A percentile compares a stretch with the other conserved stretches of the same genome.
Conservation (phyloP, 2,113 vertebrate genomes). For the Chlorodrepanis virens region DNA sequence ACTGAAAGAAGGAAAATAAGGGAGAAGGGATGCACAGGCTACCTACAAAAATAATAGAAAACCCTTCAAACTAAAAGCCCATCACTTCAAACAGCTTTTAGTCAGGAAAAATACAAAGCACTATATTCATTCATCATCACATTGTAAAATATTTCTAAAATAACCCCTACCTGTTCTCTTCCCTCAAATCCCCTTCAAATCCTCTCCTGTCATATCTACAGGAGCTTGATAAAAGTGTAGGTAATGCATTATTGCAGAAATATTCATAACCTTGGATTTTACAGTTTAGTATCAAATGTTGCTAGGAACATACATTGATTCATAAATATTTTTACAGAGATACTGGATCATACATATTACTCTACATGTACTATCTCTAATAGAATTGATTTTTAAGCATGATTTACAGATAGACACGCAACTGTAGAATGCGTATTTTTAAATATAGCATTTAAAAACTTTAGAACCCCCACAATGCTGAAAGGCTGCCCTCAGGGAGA, state of each 20-base stretch:
- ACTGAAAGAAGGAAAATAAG: neutral
- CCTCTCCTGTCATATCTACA: neutral
- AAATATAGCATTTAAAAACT: neutral
- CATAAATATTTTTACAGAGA: neutral
- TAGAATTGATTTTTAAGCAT: neutral
- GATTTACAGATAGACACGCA: neutral
- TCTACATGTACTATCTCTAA: neutral
- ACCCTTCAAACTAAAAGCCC: neutral
- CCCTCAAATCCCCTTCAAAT: neutral
- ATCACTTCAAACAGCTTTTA: neutral
- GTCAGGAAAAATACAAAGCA: neutral
- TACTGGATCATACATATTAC: neutral
- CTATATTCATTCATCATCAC: neutral
- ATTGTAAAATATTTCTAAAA: neutral
- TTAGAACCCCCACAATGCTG: neutral
- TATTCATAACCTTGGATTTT: neutral
- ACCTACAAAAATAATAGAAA: neutral
- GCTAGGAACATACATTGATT: neutral
- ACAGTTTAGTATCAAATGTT: neutral
- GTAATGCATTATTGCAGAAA: neutral
- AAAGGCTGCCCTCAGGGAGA: neutral
- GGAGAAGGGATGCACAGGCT: neutral
- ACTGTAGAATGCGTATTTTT: neutral
- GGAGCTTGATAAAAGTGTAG: neutral
- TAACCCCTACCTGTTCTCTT: neutral